Evolutionary conservation across 2,113 vertebrate genomes (phyloP).

Genomic region (Hydrolagus affinis): DNA sequence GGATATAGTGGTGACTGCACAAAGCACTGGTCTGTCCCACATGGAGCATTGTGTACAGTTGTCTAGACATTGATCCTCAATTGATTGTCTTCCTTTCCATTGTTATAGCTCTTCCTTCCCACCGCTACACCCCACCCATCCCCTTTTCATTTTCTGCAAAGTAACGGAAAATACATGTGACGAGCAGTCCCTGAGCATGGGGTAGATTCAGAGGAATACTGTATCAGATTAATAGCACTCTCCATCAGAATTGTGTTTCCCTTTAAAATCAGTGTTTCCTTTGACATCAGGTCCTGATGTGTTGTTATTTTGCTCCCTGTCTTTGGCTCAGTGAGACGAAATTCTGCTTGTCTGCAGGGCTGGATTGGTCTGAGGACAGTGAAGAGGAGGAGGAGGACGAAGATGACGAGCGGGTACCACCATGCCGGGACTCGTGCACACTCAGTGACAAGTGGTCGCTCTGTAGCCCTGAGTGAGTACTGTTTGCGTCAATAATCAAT

Average conservation of each 20-base stretch:
- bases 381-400: slow-evolving; percentile 76
- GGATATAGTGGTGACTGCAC: too few species aligned
- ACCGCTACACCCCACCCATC: too few species aligned
- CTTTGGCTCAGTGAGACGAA: slow-evolving; percentile 32
- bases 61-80: too few species aligned
- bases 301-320: slow-evolving; percentile 8
- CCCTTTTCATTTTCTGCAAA: too few species aligned
- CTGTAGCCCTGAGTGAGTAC: slow-evolving; percentile 42
- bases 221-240: not conserved
- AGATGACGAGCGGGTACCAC: slow-evolving; percentile 66
- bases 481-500: slow-evolving; percentile 38
- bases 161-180: too few species aligned
- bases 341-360: slow-evolving; percentile 52
- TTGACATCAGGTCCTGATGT: not conserved
- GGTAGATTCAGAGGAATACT: too few species aligned
- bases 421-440: slow-evolving; percentile 74
- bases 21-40: too few species aligned
- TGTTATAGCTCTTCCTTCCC: too few species aligned
- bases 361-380: slow-evolving; percentile 98
- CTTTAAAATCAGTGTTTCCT: not conserved
- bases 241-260: not conserved
- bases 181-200: too few species aligned
- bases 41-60: too few species aligned
- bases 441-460: slow-evolving; percentile 56
- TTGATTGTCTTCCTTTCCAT: too few species aligned